These are phyloP conservation scores for Pterostichus niger DNA, from an alignment of 2,888 invertebrate species.

Conservation along the genomic window DNA sequence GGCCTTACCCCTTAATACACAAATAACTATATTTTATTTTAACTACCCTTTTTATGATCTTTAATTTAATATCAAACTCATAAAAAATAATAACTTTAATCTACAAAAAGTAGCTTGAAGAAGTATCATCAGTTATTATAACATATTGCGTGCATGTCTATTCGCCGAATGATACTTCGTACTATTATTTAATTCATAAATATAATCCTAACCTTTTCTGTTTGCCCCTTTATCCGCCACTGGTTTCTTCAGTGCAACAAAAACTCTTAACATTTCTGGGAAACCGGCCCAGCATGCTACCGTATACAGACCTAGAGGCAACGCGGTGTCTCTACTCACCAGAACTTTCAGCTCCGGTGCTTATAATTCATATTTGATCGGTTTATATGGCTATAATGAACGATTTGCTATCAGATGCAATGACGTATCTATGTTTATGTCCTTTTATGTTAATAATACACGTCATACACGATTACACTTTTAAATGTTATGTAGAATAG, in stretches of 20 bases:
- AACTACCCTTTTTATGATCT: no score
- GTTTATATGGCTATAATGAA: conserved; percentile 49
- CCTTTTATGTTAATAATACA: conserved; percentile 26
- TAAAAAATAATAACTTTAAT: no score
- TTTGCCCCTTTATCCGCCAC: background rate
- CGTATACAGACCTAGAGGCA: conserved; percentile 22
- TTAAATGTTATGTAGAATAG: conserved; percentile 7
- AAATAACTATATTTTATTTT: no score
- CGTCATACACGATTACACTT: background rate
- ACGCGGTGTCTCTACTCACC: background rate
- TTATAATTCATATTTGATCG: conserved; percentile 55
- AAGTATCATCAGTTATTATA: no score
- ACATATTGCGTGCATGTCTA: no score
- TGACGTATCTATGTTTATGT: conserved; percentile 41
- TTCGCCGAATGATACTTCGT: no score
- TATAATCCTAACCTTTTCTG: background rate
- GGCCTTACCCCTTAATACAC: no score
- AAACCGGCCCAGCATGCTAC: conserved; percentile 27
- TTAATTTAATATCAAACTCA: no score
- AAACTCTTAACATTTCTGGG: conserved; percentile 52
- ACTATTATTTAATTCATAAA: no score
- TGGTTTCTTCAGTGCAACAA: conserved; percentile 2
- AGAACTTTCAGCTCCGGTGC: no score
- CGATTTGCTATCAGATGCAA: background rate
- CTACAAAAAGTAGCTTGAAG: no score